Evolutionary conservation across 2,888 invertebrate species (phyloP), one percentile per base, ranked within the genome.

Genomic region (Embidobia sp.): DNA sequence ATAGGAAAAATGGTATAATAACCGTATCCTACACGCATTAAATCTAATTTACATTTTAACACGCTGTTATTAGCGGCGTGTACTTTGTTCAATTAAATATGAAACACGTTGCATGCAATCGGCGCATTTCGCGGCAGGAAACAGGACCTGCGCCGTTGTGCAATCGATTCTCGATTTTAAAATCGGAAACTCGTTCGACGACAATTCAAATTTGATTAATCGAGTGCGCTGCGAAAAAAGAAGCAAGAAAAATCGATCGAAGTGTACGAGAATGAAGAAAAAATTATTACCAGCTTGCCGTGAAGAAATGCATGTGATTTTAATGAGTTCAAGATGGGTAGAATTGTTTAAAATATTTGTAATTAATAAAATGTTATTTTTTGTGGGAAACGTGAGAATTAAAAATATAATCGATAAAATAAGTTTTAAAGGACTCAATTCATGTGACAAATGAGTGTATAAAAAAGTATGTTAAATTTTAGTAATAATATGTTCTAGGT

Each of bases 131-230:
- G 35, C 61, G 61, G 49, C 55, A 63, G 75, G 75, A 76, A 76
- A 76, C 75, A 51, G 75, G 64, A 69, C 75, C 75, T 69, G 63
- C 22, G 31, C 42, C 29, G 63, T 69, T 69, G 75, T 64, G 75
- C 61, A 76, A 69, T 55, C 44, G 61, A 49, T 63, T 76, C 55
- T 64, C 13, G 49, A 55, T 49, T 69, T 69, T 29, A 49, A 75
- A 67, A 46, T 46, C 27, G 59, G 44, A 74, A 67, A 75, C 67
- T 31, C 48, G 75, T 63, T 69, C 53, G 63, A 61, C 75, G 67
- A 55, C 75, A 75, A 75, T 75, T 75, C 40, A 53, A 67, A 75
- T 61, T 67, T 48, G 74, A 74, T 74, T 49, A 66, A 74, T 59
- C 59, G 74, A 55, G 33, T 59, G 15, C 22, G 16, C 33, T 3